A percentile compares a stretch with the other conserved stretches of the same genome.
phyloP scores from a whole-genome alignment of 1,140 invertebrate genomes.

The Halictus rubicundus region DNA sequence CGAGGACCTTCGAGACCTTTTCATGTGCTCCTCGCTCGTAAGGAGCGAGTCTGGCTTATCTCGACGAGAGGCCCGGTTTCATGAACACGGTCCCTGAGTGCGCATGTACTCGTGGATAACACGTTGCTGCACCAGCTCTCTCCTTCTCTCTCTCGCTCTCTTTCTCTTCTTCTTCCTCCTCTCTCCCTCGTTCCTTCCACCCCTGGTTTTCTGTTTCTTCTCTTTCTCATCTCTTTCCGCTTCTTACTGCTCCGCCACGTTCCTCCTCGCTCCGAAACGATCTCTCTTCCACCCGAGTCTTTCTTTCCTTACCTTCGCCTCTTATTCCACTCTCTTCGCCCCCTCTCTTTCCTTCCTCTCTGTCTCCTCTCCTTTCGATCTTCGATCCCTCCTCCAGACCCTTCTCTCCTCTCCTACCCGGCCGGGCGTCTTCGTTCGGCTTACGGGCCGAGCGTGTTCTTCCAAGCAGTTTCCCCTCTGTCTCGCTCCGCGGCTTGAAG shows the following conservation, averaged over 20 bases:
- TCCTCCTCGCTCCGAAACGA: no score
- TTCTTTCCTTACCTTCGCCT: no score
- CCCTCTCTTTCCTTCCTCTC: not conserved
- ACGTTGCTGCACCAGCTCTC: constrained; percentile 43
- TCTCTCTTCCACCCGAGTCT: no score
- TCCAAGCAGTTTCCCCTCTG: constrained; percentile 40
- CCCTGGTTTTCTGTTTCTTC: not conserved
- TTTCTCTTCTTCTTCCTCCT: not conserved
- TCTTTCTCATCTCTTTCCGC: constrained; percentile 9
- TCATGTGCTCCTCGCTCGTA: constrained; percentile 63
- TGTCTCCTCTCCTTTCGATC: not conserved
- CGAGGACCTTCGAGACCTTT: constrained; percentile 62
- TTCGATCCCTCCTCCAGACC: not conserved
- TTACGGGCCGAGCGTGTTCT: not conserved
- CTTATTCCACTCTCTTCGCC: no score
- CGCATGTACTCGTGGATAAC: constrained; percentile 56
- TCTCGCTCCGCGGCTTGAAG: constrained; percentile 47
- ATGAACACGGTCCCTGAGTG: constrained; percentile 58
- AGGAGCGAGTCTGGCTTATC: constrained; percentile 60
- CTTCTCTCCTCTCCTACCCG: constrained; percentile 28
- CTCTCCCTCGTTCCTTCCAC: not conserved
- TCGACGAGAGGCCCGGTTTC: constrained; percentile 65
- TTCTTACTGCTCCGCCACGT: not conserved
- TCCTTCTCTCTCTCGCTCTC: constrained; percentile 9
- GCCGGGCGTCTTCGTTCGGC: constrained; percentile 26